Evolutionary conservation across 2,888 invertebrate genomes (phyloP), one percentile per base, ranked within the genome.

Genomic region (Aleiodes alternator): DNA sequence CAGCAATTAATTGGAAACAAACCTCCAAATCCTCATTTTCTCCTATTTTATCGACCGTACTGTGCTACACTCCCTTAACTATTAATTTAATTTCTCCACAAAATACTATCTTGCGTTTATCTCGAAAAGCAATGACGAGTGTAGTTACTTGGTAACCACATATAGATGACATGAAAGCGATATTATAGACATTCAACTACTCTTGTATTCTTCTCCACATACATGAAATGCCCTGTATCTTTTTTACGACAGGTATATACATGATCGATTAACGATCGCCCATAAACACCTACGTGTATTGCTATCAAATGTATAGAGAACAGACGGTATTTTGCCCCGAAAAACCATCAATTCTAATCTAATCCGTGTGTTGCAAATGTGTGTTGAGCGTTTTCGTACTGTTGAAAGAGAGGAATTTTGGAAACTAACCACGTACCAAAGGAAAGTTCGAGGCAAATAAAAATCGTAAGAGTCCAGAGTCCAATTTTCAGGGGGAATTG

Each of bases 221-320:
- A 43, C 11, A 3, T 43, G 8, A 9, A 23, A 43, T 43, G 43
- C 34, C 34, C 34, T 34, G 43, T 64, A 48, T 48, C 64, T 16
- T 64, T 64, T 64, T 64, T 64, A 64, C 64, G 64, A 64, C 64
- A 48, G 23, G 64, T 64, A 64, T 48, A 64, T 64, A 64, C 43
- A 64, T 64, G 64, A 64, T 64, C 64, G 64, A 64, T 43, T 64
- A 64, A 64, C 64, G 64, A 64, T 64, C 64, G 8, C 23, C 64
- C 64, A 64, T 64, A 64, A 64, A 64, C 64, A 64, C 43, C 64
- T 48, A 64, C 64, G 48, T 43, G 64, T 64, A 64, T 14, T 12
- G 64, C 43, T 64, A 64, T 61, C 61, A 61, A 38, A 61, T 14
- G 38, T 61, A 61, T 38, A 38, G n/a, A 34, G 14, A 38, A 34